Base-by-base conservation (phyloP, 1,140 invertebrate species). In the Nylanderia fulva region DNA sequence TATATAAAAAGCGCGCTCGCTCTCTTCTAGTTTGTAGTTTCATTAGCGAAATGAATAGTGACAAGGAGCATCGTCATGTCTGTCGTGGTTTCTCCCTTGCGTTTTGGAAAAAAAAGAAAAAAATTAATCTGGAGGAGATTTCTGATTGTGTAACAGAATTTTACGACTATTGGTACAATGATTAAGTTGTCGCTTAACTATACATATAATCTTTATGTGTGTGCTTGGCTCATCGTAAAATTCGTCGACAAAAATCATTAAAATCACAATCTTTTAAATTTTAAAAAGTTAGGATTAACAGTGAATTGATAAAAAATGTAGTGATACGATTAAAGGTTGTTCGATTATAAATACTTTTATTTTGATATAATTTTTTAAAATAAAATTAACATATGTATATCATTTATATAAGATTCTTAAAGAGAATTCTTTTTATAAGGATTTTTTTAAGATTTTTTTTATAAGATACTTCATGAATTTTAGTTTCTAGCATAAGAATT, bases 61-160 rank as follows among this genome's bases (percentile, higher is more conserved):
- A 80, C 21, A 27, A 58, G 11, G 18, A 0, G 0, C 56, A 15
- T 39, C 56, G 18, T 39, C 18, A 52, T 5, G 6, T n/a, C 11
- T 48, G 52, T 42, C 77, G 77, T 9, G 33, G 48, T 71, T 80
- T 80, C 24, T 80, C 11, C 4, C 24, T 80, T n/a, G 48, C 24
- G 9, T 80, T 80, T 69, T 56, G 76, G 48, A 80, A 15, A 42
- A 80, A 39, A 56, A 80, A 80, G 64, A 80, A 80, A 56, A 80
- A 42, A 3, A 1, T 6, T 36, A 24, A 21, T 24, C 42, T n/a
- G 11, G n/a, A 1, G 5, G 21, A 52, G 15, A 27, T 2, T 9
- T 29, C 18, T 0, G 9, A 58, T 52, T 39, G 18, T 54, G 54
- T 56, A 68, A 75, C 2, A 4, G 0, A 74, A 4, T n/a, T 58